Base-by-base conservation (phyloP, 2,113 vertebrate species). In the Oreochromis niloticus region DNA sequence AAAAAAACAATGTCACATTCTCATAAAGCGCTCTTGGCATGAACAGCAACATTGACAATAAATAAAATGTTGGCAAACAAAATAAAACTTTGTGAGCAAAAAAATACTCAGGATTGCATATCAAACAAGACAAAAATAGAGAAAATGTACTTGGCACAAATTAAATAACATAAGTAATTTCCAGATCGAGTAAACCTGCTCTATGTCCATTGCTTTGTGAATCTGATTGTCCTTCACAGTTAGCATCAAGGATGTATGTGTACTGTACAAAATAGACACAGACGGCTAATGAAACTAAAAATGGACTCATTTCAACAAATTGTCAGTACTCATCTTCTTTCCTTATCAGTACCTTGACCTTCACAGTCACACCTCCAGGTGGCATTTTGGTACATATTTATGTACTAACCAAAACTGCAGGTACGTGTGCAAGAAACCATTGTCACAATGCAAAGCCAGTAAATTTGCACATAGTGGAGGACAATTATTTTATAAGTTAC, bases 221-320 rank as follows among this genome's bases (percentile, higher is more conserved):
- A 95, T 94, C 90, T 95, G 97, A 97, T 97, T 97, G 97, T 97
- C 96, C 93, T 95, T 96, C 95, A 96, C 96, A 96, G 94, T 93
- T 94, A 92, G 90, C 91, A 88, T 94, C 81, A 91, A 90, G 89
- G 88, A 89, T 87, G 59, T 92, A 92, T 92, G 24, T 88, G 88
- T 90, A 91, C 90, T 93, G 93, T 93, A 95, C 95, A 95, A 93
- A 92, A 91, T 83, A 94, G 92, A 95, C 86, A 89, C 81, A 85
- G 85, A 90, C 90, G 93, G 86, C 88, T 88, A 86, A 91, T 91
- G 80, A 89, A 93, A 88, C 83, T 88, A 87, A 91, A 82, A 94
- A 85, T 80, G 66, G 81, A 91, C 52, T 68, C 75, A 91, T 88
- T 91, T 71, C 82, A 92, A 91, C 55, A 83, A 88, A 84, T 83